Base-by-base conservation (phyloP, 2,888 invertebrate genomes). In the Plagodis dolabraria region DNA sequence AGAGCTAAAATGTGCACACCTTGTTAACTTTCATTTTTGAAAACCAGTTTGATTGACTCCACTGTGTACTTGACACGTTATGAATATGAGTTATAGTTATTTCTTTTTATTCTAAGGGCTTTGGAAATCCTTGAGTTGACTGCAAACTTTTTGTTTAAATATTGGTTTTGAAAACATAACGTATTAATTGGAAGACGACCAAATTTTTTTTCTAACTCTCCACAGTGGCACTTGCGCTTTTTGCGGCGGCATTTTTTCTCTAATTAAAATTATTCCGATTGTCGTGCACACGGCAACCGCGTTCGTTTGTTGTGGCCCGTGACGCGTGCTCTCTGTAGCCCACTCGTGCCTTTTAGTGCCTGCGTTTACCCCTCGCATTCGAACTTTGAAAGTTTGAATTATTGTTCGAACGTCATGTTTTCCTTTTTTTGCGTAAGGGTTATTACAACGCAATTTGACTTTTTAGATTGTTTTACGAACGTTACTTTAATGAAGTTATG, bases 241-340 rank as follows among this genome's bases (percentile, higher is more conserved):
- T 89, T 68, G 76, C 83, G 82, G 87, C 60, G 53, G 60, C 83
- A 87, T 85, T 92, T 92, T 92, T 92, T 92, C 89, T 92, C 92
- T 92, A 92, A 92, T 92, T 92, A 92, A 92, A 92, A 90, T 90
- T 87, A 92, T 91, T 79, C 82, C 86, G 86, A 92, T 92, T 92
- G 92, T 92, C 87, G 88, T 89, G 73, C 75, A 69, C 71, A 72
- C 75, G 67, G 77, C 70, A 71, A 74, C 79, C 82, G 80, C 83
- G 79, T 83, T 80, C 89, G 89, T 91, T 91, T 92, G 91, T 89
- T 89, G 89, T 85, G 89, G 86, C 77, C 82, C 75, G 76, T 77
- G 91, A 87, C 91, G 89, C 91, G 91, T 91, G 91, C 84, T 86
- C 75, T 85, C 82, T 86, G 69, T 79, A 90, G 89, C 70, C 77